Evolutionary conservation across 2,113 vertebrate genomes (phyloP).

Genomic region (Ammodytes marinus): DNA sequence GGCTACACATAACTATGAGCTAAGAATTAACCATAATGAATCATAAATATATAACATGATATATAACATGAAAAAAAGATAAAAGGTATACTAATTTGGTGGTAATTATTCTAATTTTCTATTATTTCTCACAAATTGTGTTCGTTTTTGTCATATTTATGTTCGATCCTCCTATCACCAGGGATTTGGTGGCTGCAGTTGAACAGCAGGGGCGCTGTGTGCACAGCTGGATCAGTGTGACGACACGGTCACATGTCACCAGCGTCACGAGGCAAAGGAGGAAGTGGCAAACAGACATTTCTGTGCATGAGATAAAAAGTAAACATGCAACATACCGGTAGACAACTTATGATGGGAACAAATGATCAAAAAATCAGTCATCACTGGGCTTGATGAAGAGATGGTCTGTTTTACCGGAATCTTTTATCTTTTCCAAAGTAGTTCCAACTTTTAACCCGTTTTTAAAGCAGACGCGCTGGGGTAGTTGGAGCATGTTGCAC

Average conservation of each 20-base stretch:
- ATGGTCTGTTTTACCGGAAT: neutral
- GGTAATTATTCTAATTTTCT: too few relatives aligned
- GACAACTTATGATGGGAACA: neutral
- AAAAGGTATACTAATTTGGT: too few relatives aligned
- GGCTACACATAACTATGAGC: too few relatives aligned
- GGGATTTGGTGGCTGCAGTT: slow-evolving; percentile 4
- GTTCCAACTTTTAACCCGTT: neutral
- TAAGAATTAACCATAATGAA: too few relatives aligned
- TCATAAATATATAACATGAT: too few relatives aligned
- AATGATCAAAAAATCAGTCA: neutral
- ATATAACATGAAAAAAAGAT: too few relatives aligned
- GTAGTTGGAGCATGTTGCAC: slow-evolving; percentile 43
- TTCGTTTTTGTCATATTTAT: neutral
- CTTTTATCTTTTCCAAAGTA: neutral
- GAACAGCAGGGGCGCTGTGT: slow-evolving; percentile 72
- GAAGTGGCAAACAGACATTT: slow-evolving; percentile 41
- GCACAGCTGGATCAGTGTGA: neutral
- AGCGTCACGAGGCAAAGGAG: slow-evolving; percentile 42
- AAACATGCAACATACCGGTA: neutral
- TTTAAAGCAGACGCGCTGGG: too few relatives aligned
- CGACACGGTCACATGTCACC: slow-evolving; percentile 55
- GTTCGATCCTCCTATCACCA: neutral
- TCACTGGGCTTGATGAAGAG: too few relatives aligned
- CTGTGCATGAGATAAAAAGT: neutral
- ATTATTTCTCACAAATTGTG: neutral